Conservation (phyloP, 2,888 invertebrate species). For the Orchesellides sinensis region DNA sequence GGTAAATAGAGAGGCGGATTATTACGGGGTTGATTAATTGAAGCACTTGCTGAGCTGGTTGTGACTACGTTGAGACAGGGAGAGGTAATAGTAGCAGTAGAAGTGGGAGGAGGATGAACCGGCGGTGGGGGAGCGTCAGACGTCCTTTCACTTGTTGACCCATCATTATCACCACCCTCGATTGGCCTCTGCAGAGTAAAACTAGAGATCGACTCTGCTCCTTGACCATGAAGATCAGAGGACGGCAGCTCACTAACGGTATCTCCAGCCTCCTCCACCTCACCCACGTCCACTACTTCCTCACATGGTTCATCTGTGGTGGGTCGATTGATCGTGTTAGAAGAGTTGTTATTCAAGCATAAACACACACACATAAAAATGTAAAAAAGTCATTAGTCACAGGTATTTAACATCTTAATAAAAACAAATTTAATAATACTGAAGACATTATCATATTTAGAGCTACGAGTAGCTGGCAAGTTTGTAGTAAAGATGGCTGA, state of each 20-base stretch:
- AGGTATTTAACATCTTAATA: background rate
- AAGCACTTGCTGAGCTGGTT: conserved; percentile 30
- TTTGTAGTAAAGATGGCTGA: too few species aligned
- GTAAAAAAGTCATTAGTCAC: background rate
- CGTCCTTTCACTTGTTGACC: too few species aligned
- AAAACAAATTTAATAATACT: background rate
- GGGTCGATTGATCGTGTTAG: conserved; percentile 4
- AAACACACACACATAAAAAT: conserved; percentile 11
- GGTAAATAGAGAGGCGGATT: background rate
- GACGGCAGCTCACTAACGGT: conserved; percentile 68
- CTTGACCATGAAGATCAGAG: conserved; percentile 21
- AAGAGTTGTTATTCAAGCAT: conserved; percentile 14
- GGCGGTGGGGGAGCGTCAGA: conserved; percentile 24
- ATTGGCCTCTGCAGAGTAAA: too few species aligned
- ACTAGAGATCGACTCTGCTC: conserved; percentile 56
- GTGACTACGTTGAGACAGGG: conserved; percentile 19
- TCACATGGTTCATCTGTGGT: background rate
- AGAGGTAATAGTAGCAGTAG: background rate
- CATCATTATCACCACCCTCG: too few species aligned
- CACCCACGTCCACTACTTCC: conserved; percentile 11
- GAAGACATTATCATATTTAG: background rate
- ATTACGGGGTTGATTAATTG: conserved; percentile 47
- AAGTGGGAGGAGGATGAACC: conserved; percentile 4
- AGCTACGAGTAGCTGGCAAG: background rate
- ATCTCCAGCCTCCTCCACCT: conserved; percentile 66